Evolutionary conservation across 2,888 invertebrate genomes (phyloP).

Genomic region (Drosophila mimica): DNA sequence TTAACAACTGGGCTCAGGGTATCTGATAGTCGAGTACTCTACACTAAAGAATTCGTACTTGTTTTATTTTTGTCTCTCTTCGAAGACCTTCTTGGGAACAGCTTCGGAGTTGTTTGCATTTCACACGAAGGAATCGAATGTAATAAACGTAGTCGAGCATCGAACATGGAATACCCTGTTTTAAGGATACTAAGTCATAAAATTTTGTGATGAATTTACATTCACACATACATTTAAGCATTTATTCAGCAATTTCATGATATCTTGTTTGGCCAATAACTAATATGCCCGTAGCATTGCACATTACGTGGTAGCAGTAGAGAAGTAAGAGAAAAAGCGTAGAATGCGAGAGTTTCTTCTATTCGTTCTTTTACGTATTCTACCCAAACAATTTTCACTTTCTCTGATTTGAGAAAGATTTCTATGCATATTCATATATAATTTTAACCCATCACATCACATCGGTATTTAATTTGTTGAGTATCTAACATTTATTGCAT

Average conservation of each 20-base stretch:
- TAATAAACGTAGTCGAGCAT: background rate
- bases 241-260: background rate
- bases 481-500: background rate
- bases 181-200: background rate
- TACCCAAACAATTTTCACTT: conserved; percentile 5
- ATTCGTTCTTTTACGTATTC: background rate
- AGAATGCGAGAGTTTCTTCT: conserved; percentile 9
- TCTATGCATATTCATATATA: background rate
- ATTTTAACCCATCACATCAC: background rate
- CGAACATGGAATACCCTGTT: background rate
- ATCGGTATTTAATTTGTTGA: background rate
- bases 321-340: background rate
- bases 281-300: conserved; percentile 1
- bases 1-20: background rate
- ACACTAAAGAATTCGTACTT: background rate
- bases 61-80: conserved; percentile 17
- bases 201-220: background rate
- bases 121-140: conserved; percentile 29
- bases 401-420: background rate
- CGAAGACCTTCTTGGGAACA: conserved; percentile 14
- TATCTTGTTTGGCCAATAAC: background rate
- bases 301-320: background rate
- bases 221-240: no score
- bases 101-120: conserved; percentile 38
- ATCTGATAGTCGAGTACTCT: background rate